Evolutionary conservation across 2,888 invertebrate species (phyloP).

Genomic region (Andrena dorsata): DNA sequence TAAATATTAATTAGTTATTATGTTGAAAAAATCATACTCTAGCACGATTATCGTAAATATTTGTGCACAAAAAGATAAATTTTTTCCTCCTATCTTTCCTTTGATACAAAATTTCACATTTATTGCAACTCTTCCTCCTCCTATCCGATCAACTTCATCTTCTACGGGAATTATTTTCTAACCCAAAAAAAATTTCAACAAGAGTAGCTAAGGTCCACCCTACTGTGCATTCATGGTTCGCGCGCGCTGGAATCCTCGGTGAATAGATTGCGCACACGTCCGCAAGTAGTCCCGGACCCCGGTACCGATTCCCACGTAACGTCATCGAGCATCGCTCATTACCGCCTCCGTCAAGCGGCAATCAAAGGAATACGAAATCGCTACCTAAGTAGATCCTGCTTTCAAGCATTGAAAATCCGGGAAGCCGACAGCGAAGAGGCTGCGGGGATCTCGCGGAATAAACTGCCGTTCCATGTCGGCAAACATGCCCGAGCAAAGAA

Average conservation of each 20-base stretch:
- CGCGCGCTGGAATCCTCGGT: constrained; percentile 22
- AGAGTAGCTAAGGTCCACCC: too few species aligned
- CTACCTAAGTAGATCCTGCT: too few species aligned
- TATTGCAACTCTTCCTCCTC: too few species aligned
- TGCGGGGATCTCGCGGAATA: neutral
- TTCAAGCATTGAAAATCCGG: neutral
- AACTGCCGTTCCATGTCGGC: constrained; percentile 1
- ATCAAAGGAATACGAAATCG: neutral
- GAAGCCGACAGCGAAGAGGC: neutral
- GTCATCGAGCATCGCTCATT: constrained; percentile 28
- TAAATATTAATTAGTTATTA: too few species aligned
- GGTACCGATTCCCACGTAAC: constrained; percentile 33
- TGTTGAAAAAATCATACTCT: too few species aligned
- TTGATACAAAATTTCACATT: too few species aligned
- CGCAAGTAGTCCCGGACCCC: constrained; percentile 16
- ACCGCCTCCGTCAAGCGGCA: neutral
- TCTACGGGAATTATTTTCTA: too few species aligned
- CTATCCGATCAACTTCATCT: too few species aligned
- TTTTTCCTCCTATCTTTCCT: too few species aligned
- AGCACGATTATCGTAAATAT: too few species aligned
- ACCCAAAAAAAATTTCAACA: too few species aligned
- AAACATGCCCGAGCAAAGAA: constrained; percentile 44
- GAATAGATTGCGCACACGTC: constrained; percentile 53
- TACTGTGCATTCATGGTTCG: constrained; percentile 53
- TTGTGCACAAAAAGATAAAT: too few species aligned